Base-by-base conservation (phyloP, 37 sponge, comb jelly and placozoan genomes). In the Beroe forskalii region DNA sequence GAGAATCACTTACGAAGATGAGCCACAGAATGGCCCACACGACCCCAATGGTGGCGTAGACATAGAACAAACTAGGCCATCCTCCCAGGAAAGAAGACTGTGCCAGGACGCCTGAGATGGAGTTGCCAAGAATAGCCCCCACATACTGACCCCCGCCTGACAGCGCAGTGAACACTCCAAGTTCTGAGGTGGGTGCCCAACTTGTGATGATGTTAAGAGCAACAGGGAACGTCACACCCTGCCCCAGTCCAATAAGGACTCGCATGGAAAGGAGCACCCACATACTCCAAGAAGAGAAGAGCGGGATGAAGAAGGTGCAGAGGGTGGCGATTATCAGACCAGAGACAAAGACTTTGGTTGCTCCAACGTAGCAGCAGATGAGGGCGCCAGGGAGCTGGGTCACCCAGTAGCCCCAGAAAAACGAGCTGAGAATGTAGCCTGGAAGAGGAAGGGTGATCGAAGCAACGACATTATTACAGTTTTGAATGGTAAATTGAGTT, bases 331-430 rank as follows among this genome's bases (percentile, higher is more conserved):
- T 25, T 4, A 22, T 9, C 38, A 80, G 86, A 2, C 86, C 86
- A n/a, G 35, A 2, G 6, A 32, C 86, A 24, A 80, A 80, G n/a
- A 80, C 55, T 20, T 41, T 44, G 86, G 40, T 44, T 32, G 86
- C 55, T 2, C 55, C 44, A 25, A 80, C 40, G 48, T 80, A 80
- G 27, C 55, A 80, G 27, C 44, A 44, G 37, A 80, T 80, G 24
- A 80, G 40, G 8, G 86, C 86, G 1, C 55, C 86, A 12, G 86
- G 86, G 40, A 80, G 86, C 31, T 80, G 86, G 25, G 86, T 44
- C 38, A 42, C 44, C 55, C 55, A 80, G 86, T 80, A 80, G 6
- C 86, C 86, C 86, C 86, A 80, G 86, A 80, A 80, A 43, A 80
- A 80, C 30, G 86, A 80, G 31, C 86, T 80, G 24, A 80, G 48